Conservation (phyloP, 2,888 invertebrate genomes). For the Embidobia sp. region DNA sequence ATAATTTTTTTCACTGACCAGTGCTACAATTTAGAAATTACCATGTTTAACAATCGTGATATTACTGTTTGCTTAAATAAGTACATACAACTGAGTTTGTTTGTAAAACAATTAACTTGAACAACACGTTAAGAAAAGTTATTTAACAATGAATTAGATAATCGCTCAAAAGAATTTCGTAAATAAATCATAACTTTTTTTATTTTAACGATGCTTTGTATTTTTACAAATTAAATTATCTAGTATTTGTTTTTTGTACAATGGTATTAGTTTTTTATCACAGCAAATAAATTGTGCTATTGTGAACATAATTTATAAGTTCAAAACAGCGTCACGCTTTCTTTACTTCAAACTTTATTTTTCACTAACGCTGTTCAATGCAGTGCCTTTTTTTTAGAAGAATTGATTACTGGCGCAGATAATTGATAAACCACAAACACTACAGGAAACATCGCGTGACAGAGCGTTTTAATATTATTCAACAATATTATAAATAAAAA, state of each 20-base stretch:
- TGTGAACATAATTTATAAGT: conserved; percentile 27
- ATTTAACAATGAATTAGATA: too few relatives aligned
- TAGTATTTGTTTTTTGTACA: too few relatives aligned
- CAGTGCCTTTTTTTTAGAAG: conserved; percentile 37
- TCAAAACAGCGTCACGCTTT: conserved; percentile 36
- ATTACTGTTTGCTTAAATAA: too few relatives aligned
- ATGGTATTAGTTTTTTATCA: too few relatives aligned
- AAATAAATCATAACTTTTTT: too few relatives aligned
- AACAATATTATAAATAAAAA: conserved; percentile 51
- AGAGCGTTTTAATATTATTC: conserved; percentile 46
- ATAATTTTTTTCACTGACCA: neutral
- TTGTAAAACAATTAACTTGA: too few relatives aligned
- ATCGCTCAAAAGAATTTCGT: too few relatives aligned
- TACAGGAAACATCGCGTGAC: conserved; percentile 57
- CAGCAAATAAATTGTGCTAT: too few relatives aligned
- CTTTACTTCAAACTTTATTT: conserved; percentile 20
- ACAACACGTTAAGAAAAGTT: too few relatives aligned
- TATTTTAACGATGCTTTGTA: too few relatives aligned
- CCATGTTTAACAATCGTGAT: neutral
- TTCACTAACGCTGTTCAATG: conserved; percentile 47
- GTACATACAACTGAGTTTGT: too few relatives aligned
- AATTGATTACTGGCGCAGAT: conserved; percentile 59
- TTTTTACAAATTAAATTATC: too few relatives aligned
- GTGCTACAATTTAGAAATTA: conserved; percentile 9
- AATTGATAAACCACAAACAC: conserved; percentile 63